Conservation (phyloP, 2,797 vertebrate genomes). For the Rhinella marina region DNA sequence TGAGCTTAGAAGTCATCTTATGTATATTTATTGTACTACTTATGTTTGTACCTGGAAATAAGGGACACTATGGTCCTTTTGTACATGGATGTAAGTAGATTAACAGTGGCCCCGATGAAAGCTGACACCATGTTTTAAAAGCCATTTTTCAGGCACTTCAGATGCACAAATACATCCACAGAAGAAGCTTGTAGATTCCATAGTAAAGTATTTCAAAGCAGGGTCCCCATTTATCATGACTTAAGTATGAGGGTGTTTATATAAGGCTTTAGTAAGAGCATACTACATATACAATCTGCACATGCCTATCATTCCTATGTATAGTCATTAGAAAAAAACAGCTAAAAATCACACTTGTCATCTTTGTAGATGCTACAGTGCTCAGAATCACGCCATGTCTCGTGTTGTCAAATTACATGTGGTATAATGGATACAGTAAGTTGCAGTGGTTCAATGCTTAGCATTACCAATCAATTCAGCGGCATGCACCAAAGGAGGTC, state of each 20-base stretch:
- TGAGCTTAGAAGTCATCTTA: not conserved
- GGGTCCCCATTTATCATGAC: constrained; percentile 34
- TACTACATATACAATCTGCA: constrained; percentile 36
- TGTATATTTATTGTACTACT: not conserved
- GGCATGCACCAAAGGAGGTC: not conserved
- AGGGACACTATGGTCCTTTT: not conserved
- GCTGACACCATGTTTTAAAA: not conserved
- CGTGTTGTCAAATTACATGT: too few relatives aligned
- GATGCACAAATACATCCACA: not conserved
- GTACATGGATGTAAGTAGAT: not conserved
- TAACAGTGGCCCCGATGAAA: not conserved
- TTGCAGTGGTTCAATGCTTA: too few relatives aligned
- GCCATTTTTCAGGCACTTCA: constrained; percentile 16
- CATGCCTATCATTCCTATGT: constrained; percentile 54
- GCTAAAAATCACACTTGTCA: not conserved
- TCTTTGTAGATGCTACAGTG: not conserved
- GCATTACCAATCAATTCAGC: not conserved
- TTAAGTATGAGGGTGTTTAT: constrained; percentile 54
- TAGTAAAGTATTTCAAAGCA: constrained; percentile 33
- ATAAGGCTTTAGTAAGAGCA: constrained; percentile 36
- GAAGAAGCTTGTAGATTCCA: constrained; percentile 2
- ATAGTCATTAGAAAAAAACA: not conserved
- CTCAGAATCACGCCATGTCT: not conserved
- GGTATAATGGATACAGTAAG: too few relatives aligned
- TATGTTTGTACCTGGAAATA: not conserved